Percentiles rank a stretch among this genome's conserved stretches.
phyloP scores from a whole-genome alignment of 2,797 vertebrate species.

The Tangara arthus region DNA sequence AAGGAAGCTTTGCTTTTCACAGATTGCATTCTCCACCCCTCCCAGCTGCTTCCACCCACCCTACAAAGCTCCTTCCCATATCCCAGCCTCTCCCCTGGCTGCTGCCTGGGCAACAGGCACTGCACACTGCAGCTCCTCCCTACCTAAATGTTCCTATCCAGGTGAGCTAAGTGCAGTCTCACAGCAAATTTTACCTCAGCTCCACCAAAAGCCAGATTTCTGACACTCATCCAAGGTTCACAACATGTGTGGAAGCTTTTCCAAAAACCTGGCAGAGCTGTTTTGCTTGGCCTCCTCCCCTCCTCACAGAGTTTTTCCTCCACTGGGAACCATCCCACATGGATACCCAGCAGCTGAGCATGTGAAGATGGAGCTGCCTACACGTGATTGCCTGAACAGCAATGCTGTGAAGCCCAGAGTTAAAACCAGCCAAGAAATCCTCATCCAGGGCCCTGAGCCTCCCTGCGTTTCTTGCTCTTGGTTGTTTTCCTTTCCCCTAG shows the following conservation, averaged over 20 bases:
- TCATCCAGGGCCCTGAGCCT: not conserved
- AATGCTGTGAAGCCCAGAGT: not conserved
- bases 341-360: not conserved
- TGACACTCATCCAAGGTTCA: too few relatives aligned
- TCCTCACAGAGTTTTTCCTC: not conserved
- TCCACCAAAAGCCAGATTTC: not conserved
- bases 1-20: not conserved
- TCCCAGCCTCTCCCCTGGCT: not conserved
- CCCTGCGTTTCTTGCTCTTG: not conserved
- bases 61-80: not conserved
- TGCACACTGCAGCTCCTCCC: not conserved
- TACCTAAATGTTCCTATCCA: not conserved
- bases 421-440: not conserved
- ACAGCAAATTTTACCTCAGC: not conserved
- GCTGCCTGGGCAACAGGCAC: not conserved
- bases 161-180: not conserved
- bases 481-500: not conserved
- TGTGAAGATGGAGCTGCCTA: not conserved
- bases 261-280: not conserved
- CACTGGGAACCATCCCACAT: not conserved
- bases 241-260: not conserved
- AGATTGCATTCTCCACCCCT: not conserved
- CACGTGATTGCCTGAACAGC: not conserved
- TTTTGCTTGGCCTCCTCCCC: not conserved
- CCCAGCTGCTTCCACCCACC: slow-evolving; percentile 41